These are phyloP conservation scores for Peromyscus attwateri DNA, from an alignment of 2,797 vertebrate genomes.

Conservation along the genomic window DNA sequence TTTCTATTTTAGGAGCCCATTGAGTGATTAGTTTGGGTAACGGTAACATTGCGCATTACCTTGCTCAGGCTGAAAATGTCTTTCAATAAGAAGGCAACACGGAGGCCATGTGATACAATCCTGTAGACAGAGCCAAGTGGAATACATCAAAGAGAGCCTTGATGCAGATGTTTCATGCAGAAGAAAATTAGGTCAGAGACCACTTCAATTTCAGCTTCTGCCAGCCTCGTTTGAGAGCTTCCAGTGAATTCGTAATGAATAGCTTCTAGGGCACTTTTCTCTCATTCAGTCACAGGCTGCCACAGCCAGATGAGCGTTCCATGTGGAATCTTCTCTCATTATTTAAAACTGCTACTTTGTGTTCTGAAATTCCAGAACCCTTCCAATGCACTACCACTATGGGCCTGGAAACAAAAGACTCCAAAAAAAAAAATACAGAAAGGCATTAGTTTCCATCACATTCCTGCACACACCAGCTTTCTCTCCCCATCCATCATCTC, in stretches of 20 bases:
- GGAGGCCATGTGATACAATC: conserved; percentile 91
- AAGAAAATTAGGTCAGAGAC: conserved; percentile 94
- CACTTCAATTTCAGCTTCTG: conserved; percentile 94
- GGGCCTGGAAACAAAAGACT: conserved; percentile 76
- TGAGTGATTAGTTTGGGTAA: conserved; percentile 92
- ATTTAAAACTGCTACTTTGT: conserved; percentile 90
- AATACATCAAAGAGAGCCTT: conserved; percentile 93
- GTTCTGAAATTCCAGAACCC: conserved; percentile 88
- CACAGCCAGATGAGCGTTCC: conserved; percentile 91
- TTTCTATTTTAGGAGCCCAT: conserved; percentile 91
- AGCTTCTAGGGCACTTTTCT: conserved; percentile 93
- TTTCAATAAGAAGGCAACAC: conserved; percentile 90
- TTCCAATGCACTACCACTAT: conserved; percentile 83
- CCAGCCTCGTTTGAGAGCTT: conserved; percentile 93
- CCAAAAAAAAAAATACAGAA: conserved; percentile 30
- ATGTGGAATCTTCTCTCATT: conserved; percentile 90
- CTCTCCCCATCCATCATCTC: conserved; percentile 62
- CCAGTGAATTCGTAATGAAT: conserved; percentile 93
- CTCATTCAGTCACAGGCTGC: conserved; percentile 91
- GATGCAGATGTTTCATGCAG: conserved; percentile 93
- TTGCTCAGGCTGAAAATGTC: conserved; percentile 92
- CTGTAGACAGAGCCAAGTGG: conserved; percentile 92
- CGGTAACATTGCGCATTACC: conserved; percentile 91
- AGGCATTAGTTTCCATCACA: conserved; percentile 55
- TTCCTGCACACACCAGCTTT: background rate